phyloP scores from a whole-genome alignment of 30 jellyfish, hydroid and myxozoan species.

The Aurelia coerulea region DNA sequence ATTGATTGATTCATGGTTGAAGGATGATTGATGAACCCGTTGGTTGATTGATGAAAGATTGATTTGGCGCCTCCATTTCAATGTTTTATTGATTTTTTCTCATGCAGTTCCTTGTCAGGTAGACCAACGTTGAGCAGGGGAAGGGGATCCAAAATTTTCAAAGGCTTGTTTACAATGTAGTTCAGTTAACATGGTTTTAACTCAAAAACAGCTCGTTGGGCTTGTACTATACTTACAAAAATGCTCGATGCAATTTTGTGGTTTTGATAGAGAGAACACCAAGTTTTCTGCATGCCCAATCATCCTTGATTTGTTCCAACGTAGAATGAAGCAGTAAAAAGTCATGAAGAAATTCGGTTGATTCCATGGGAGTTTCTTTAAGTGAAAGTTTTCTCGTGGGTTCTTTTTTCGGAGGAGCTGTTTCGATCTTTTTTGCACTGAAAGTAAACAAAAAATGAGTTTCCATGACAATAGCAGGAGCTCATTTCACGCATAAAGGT shows the following conservation, averaged over 20 bases:
- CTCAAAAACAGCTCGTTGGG: no score
- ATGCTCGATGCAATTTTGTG: slow-evolving; percentile 20
- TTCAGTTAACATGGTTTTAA: no score
- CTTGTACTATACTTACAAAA: slow-evolving; percentile 23
- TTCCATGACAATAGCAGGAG: background rate
- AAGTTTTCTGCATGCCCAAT: slow-evolving; percentile 82
- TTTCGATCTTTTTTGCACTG: background rate
- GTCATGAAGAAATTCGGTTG: slow-evolving; percentile 61
- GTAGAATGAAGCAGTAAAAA: slow-evolving; percentile 66
- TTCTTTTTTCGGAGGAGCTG: background rate
- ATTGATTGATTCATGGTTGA: no score
- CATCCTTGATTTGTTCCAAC: slow-evolving; percentile 67
- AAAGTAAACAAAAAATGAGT: background rate
- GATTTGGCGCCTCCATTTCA: no score
- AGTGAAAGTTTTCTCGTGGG: slow-evolving; percentile 13
- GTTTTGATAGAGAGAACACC: slow-evolving; percentile 48
- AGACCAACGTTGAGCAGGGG: no score
- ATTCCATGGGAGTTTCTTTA: slow-evolving; percentile 52
- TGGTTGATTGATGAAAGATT: no score
- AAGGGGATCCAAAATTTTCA: no score
- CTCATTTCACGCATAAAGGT: no score
- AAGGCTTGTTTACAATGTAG: background rate
- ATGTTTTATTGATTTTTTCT: no score
- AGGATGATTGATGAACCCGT: no score
- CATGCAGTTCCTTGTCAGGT: no score